Percentiles rank a stretch among this genome's conserved stretches.
Evolutionary conservation across 2,113 vertebrate genomes (phyloP).

Genomic region (Numida meleagris): DNA sequence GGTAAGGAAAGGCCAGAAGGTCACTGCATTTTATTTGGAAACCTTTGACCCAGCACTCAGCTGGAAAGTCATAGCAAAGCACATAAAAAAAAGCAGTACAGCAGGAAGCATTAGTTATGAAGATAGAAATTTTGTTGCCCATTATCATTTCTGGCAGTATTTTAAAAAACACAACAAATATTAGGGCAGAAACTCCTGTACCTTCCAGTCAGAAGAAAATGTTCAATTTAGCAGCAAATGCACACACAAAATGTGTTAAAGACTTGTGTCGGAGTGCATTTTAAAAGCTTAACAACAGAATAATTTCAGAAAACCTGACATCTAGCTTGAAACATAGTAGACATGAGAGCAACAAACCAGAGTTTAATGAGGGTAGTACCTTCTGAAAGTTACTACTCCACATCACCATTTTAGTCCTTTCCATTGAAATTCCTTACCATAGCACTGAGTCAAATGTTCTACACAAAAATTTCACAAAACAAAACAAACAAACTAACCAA

Average conservation of each 20-base stretch:
- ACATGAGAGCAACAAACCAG: neutral
- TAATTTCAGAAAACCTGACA: neutral
- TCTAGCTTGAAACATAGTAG: neutral
- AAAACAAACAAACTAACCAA: neutral
- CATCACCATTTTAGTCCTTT: neutral
- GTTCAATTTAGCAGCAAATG: neutral
- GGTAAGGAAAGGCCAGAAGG: constrained; percentile 2
- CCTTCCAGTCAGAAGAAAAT: neutral
- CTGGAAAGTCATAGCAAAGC: neutral
- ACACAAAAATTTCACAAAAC: neutral
- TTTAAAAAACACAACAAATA: neutral
- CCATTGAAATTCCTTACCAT: neutral
- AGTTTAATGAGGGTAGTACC: neutral
- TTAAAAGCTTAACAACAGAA: neutral
- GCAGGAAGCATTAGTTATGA: neutral
- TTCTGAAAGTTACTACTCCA: neutral
- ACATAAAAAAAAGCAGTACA: neutral
- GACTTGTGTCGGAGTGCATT: neutral
- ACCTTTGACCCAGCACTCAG: constrained; percentile 37
- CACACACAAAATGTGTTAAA: neutral
- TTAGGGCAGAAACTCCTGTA: neutral
- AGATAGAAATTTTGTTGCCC: neutral
- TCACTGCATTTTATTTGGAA: constrained; percentile 14
- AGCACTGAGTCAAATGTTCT: neutral
- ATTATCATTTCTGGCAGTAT: neutral